A percentile compares a stretch with the other conserved stretches of the same genome.
These are phyloP conservation scores for Struthio camelus DNA, from an alignment of 2,113 vertebrate genomes.

Conservation along the genomic window DNA sequence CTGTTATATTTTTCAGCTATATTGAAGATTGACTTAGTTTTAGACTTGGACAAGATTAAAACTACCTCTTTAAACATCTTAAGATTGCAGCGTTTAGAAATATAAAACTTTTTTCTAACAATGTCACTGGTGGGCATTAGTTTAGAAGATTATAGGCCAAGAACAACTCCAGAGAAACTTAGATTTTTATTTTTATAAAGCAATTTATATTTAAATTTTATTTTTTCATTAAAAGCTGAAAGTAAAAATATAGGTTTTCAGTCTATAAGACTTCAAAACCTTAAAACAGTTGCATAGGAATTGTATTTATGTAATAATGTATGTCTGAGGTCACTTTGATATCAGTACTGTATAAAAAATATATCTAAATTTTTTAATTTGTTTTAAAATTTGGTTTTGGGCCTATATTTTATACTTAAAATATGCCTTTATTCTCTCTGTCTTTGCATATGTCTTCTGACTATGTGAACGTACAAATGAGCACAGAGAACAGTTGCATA, in stretches of 20 bases:
- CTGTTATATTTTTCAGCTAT: background rate
- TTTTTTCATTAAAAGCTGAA: background rate
- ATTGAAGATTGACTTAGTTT: background rate
- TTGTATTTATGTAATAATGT: background rate
- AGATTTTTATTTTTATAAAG: background rate
- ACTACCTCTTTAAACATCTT: background rate
- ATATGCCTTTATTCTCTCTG: background rate
- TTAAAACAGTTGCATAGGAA: background rate
- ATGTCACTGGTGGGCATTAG: rapidly evolving
- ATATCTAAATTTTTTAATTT: background rate
- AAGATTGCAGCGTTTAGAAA: background rate
- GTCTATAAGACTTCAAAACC: background rate
- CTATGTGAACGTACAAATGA: background rate
- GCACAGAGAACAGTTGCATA: background rate
- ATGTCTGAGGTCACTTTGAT: background rate
- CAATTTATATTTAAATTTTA: background rate
- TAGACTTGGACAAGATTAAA: background rate
- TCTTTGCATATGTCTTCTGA: background rate
- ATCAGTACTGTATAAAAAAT: background rate
- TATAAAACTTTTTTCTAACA: background rate
- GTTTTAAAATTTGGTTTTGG: background rate
- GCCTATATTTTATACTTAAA: background rate
- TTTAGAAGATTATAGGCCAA: background rate
- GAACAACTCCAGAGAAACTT: background rate
- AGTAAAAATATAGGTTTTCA: background rate